These are phyloP conservation scores for Clostera curtula DNA, from an alignment of 2,888 invertebrate species.

Conservation along the genomic window DNA sequence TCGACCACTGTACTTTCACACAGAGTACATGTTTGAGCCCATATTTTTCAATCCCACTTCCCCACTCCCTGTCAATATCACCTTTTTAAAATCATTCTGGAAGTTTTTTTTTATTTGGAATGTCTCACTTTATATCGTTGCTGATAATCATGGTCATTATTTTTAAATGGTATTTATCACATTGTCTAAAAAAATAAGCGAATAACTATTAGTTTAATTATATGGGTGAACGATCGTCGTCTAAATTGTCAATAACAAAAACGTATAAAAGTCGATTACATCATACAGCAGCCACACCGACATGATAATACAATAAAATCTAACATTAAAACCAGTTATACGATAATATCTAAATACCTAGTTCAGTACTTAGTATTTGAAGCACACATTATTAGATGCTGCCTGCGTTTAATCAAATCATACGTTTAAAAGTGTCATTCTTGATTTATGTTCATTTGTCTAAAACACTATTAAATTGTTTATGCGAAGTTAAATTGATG, in stretches of 20 bases:
- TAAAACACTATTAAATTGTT: too few relatives aligned
- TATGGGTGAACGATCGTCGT: constrained; percentile 2
- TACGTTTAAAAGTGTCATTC: too few relatives aligned
- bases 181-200: background rate
- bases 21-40: constrained; percentile 52
- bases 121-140: background rate
- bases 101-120: background rate
- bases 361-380: too few relatives aligned
- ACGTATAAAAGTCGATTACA: background rate
- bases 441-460: too few relatives aligned
- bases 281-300: background rate
- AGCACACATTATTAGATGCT: too few relatives aligned
- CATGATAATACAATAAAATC: too few relatives aligned
- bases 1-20: constrained; percentile 20
- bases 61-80: constrained; percentile 18
- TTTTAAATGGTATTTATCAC: background rate
- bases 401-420: too few relatives aligned
- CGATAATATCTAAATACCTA: too few relatives aligned
- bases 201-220: background rate
- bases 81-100: constrained; percentile 18
- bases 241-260: background rate
- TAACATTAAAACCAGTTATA: too few relatives aligned
- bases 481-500: too few relatives aligned
- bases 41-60: constrained; percentile 31
- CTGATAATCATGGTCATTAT: constrained; percentile 1